Percentiles rank a stretch among this genome's conserved stretches.
Evolutionary conservation across 2,113 vertebrate species (phyloP).

Genomic region (Heterotilapia buettikoferi): DNA sequence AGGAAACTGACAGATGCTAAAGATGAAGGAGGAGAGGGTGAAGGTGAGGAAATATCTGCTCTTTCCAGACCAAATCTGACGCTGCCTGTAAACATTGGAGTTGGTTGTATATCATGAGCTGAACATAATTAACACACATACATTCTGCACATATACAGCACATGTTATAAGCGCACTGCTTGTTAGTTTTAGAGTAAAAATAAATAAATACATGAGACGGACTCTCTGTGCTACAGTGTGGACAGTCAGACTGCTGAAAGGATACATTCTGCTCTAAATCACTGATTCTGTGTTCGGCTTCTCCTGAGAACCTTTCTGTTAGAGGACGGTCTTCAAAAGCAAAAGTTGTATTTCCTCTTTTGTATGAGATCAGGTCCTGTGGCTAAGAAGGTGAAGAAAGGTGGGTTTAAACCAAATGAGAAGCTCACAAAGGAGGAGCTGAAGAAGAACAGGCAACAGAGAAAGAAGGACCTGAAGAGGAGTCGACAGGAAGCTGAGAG

Average conservation of each 20-base stretch:
- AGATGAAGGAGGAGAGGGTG: background rate
- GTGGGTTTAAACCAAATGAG: slow-evolving; percentile 80
- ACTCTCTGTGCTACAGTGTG: background rate
- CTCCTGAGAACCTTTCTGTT: background rate
- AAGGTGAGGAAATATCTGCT: background rate
- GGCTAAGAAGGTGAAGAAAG: slow-evolving; percentile 83
- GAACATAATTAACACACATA: background rate
- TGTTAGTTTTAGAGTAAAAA: background rate
- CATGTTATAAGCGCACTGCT: background rate
- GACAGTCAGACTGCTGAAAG: background rate
- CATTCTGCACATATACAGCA: background rate
- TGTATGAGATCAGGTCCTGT: slow-evolving; percentile 59
- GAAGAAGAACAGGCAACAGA: slow-evolving; percentile 80
- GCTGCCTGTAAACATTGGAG: background rate
- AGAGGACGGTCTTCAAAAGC: background rate
- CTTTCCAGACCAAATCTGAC: background rate
- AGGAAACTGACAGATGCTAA: slow-evolving; percentile 5
- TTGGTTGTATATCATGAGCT: background rate
- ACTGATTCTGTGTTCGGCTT: background rate
- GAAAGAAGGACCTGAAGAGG: slow-evolving; percentile 86
- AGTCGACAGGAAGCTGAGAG: slow-evolving; percentile 77
- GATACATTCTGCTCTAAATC: background rate
- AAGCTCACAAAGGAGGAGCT: slow-evolving; percentile 82
- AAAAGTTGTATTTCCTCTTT: background rate
- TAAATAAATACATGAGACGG: background rate